These are phyloP conservation scores for Liopterus haemorrhoidalis DNA, from an alignment of 2,888 invertebrate genomes.

Conservation along the genomic window DNA sequence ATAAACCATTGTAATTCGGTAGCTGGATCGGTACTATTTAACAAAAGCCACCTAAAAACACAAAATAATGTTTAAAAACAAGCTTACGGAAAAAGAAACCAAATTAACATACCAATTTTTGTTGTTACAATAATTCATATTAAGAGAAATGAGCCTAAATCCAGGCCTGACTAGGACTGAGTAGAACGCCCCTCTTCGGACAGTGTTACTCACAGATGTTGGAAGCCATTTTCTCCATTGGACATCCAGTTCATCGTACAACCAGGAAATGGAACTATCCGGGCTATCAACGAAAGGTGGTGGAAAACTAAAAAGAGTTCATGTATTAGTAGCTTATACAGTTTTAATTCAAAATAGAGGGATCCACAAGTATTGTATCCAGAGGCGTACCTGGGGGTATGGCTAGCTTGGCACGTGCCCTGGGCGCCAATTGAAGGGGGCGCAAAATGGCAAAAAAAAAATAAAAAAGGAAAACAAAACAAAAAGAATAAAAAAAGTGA, in stretches of 20 bases:
- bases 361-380: no score
- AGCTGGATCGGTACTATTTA: conserved; percentile 95
- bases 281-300: conserved; percentile 77
- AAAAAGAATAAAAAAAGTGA: no score
- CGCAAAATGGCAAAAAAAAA: no score
- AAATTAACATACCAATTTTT: conserved; percentile 70
- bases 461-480: no score
- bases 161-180: conserved; percentile 85
- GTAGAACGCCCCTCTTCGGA: conserved; percentile 84
- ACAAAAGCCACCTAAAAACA: conserved; percentile 68
- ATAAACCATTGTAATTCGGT: conserved; percentile 94
- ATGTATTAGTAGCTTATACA: no score
- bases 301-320: conserved; percentile 62
- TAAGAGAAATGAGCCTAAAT: conserved; percentile 86
- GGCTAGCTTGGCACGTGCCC: no score
- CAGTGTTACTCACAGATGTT: conserved; percentile 77
- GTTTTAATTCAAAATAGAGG: no score
- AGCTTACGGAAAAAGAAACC: conserved; percentile 6
- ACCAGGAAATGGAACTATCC: conserved; percentile 81
- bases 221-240: conserved; percentile 93
- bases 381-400: no score
- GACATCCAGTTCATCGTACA: conserved; percentile 82
- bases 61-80: conserved; percentile 8
- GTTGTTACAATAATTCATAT: conserved; percentile 94
- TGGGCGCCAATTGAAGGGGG: no score